Base-by-base conservation (phyloP, 2,888 invertebrate genomes). In the Agapostemon virescens region DNA sequence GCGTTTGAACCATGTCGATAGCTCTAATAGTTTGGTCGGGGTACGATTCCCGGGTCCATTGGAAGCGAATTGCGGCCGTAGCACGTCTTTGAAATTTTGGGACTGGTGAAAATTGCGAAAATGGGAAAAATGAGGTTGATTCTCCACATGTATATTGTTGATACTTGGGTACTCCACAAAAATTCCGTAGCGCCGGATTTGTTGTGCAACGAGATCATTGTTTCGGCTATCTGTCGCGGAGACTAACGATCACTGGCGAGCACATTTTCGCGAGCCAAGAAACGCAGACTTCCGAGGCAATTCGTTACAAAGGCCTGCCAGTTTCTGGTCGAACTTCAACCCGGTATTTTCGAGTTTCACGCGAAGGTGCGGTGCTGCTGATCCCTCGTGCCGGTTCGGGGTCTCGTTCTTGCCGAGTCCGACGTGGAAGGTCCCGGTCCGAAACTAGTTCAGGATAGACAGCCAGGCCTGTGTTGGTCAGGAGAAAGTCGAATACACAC, bases 251-350 rank as follows among this genome's bases (percentile, higher is more conserved):
- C 17, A 13, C 15, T 26, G 26, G 15, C 26, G 17, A 17, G 17
- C 30, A 58, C 20, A 58, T 30, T 58, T 30, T 30, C 58, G 7
- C 58, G 30, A 61, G 20, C 61, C 61, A 61, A 61, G 33, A 33
- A 33, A 33, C 61, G 61, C 61, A 61, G 61, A 61, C 33, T 61
- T 33, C 33, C 33, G 33, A 20, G 61, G 33, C 33, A 26, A 20
- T 61, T 4, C 1, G 9, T 33, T 33, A 33, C 61, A 30, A 61
- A 61, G 33, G 33, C 30, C 20, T 33, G 61, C 11, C 61, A 33
- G 61, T 33, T 61, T 33, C 33, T 61, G 20, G 61, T 61, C 61
- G 33, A 33, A 61, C 20, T 61, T 61, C 58, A 58, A 58, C 58
- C 58, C 61, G 20, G 30, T 33, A 61, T 33, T 61, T 61, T 33